Conservation (phyloP, 2,113 vertebrate genomes). For the Recurvirostra avosetta region DNA sequence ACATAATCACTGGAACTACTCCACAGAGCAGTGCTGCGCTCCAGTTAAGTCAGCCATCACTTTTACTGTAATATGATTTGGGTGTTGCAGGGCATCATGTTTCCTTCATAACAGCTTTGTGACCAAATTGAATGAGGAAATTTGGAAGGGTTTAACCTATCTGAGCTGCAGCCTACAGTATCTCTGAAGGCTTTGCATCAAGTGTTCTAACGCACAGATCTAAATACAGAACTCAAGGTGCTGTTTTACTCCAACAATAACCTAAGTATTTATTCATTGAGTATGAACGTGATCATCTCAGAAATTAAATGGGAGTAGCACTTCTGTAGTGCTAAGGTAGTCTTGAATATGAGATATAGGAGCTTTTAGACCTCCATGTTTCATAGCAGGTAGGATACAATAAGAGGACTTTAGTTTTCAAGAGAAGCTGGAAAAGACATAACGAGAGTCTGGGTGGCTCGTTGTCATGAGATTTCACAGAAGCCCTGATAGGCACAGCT, state of each 20-base stretch:
- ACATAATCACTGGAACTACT: background rate
- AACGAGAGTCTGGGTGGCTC: background rate
- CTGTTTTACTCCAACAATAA: background rate
- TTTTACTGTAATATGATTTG: background rate
- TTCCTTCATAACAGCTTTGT: background rate
- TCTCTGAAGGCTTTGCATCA: background rate
- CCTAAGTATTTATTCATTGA: background rate
- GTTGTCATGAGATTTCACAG: background rate
- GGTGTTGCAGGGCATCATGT: background rate
- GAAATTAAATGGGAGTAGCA: background rate
- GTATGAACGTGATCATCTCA: background rate
- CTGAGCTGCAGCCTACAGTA: background rate
- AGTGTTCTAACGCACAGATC: background rate
- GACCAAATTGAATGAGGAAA: background rate
- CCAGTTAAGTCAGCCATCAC: background rate
- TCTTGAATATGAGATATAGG: background rate
- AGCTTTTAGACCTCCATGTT: background rate
- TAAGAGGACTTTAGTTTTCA: background rate
- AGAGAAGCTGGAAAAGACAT: background rate
- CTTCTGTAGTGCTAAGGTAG: background rate
- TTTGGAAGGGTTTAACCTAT: background rate
- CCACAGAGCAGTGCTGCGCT: background rate
- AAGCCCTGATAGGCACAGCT: background rate
- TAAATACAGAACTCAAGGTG: background rate
- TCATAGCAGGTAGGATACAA: background rate